Base-by-base conservation (phyloP, 2,888 invertebrate species). In the Pherbina coryleti region DNA sequence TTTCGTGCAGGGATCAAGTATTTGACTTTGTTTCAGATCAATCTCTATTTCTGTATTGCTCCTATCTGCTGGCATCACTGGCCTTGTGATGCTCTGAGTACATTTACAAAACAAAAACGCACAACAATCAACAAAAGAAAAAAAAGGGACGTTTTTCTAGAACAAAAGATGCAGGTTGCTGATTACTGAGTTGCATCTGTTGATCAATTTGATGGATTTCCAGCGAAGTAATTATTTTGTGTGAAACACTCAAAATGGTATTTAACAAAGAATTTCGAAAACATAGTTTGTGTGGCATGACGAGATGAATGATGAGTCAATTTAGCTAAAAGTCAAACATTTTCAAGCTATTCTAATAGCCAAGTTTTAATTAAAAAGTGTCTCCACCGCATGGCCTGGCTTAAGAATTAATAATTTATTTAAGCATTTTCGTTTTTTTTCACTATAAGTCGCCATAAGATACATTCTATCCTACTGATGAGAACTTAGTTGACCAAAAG, bases 181-280 rank as follows among this genome's bases (percentile, higher is more conserved):
- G 74, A 75, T 75, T 66, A 53, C 34, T 22, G 22, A 9, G 19
- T 37, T 60, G 60, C 44, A 49, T 62, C 34, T 60, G 51, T 49
- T 34, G 66, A 66, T 49, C 51, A 34, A 17, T 51, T 62, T 75
- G 74, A 75, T 64, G 74, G 66, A 75, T 66, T 75, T 75, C 74
- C 60, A 62, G 60, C 37, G 73, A 73, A 73, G 60, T 49, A 73
- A 73, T 73, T 60, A 73, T 62, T 60, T 62, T 62, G 19, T 69
- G 69, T 69, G 69, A 22, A 69, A 69, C 51, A 11, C 70, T 70
- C 70, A 55, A 53, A 53, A 51, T 22, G 70, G 31, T 22, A 22
- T 19, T 70, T 44, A 19, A 37, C 22, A 25, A 7, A 51, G 25
- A 25, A 51, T 28, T 3, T 3, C 25, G 3, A 55, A 55, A 55